Evolutionary conservation across 1,140 invertebrate species (phyloP).

Genomic region (Chlorops oryzae): DNA sequence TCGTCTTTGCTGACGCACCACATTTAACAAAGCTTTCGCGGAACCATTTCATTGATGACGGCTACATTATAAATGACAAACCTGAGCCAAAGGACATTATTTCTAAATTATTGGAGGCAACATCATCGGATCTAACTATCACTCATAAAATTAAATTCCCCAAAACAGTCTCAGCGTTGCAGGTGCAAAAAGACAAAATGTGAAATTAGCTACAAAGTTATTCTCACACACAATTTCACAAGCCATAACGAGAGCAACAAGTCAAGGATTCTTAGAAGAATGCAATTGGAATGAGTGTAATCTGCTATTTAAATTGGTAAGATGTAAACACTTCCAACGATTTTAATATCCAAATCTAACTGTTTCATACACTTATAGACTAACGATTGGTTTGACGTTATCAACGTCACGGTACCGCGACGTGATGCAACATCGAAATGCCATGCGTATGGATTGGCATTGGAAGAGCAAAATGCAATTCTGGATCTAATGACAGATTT

Average conservation of each 20-base stretch:
- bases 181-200: neutral
- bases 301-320: neutral
- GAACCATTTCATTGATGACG: neutral
- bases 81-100: neutral
- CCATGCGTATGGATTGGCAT: neutral
- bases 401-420: neutral
- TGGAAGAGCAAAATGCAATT: neutral
- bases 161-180: neutral
- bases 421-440: neutral
- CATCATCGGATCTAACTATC: neutral
- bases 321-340: too few relatives aligned
- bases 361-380: too few relatives aligned
- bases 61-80: neutral
- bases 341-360: too few relatives aligned
- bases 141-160: neutral
- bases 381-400: slow-evolving; percentile 3
- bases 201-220: neutral
- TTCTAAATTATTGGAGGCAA: neutral
- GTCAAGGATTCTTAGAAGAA: neutral
- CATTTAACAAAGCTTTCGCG: neutral
- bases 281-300: slow-evolving; percentile 5
- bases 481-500: neutral
- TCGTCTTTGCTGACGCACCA: neutral
- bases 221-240: neutral
- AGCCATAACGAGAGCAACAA: neutral